Percentiles rank a stretch among this genome's conserved stretches.
Conservation (phyloP, 2,888 invertebrate genomes). For the Pollenia amentaria region DNA sequence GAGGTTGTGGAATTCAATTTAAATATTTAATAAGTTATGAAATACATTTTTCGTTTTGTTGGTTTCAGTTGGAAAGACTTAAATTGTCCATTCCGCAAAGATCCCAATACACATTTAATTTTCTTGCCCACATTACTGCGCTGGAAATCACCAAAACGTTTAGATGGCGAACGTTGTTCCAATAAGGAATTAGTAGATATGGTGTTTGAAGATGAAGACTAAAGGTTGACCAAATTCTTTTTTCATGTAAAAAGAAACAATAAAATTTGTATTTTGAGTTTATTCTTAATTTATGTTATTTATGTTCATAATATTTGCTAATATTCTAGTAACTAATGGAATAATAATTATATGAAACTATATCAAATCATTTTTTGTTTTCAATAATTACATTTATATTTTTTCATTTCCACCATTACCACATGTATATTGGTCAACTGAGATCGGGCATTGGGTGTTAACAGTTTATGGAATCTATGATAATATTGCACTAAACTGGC, state of each 20-base stretch:
- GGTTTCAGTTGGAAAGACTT: conserved; percentile 92
- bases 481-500: conserved; percentile 99
- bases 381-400: conserved; percentile 98
- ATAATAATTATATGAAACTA: conserved; percentile 14
- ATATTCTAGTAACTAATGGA: conserved; percentile 37
- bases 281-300: conserved; percentile 37
- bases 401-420: conserved; percentile 99
- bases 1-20: no score
- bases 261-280: conserved; percentile 9
- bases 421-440: conserved; percentile 99
- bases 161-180: conserved; percentile 92
- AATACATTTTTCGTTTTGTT: conserved; percentile 26
- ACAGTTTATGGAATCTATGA: conserved; percentile 97
- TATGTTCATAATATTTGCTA: not conserved
- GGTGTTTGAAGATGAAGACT: conserved; percentile 91
- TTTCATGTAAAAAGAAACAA: no score
- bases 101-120: conserved; percentile 89
- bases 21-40: not conserved
- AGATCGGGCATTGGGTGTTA: conserved; percentile 93
- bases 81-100: conserved; percentile 92
- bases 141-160: conserved; percentile 91
- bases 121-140: conserved; percentile 93
- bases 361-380: conserved; percentile 17
- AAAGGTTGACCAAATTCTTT: conserved; percentile 70
- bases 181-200: conserved; percentile 91